phyloP scores from a whole-genome alignment of 92 coral and sea anemone genomes.

The Chrysogorgia sp. region DNA sequence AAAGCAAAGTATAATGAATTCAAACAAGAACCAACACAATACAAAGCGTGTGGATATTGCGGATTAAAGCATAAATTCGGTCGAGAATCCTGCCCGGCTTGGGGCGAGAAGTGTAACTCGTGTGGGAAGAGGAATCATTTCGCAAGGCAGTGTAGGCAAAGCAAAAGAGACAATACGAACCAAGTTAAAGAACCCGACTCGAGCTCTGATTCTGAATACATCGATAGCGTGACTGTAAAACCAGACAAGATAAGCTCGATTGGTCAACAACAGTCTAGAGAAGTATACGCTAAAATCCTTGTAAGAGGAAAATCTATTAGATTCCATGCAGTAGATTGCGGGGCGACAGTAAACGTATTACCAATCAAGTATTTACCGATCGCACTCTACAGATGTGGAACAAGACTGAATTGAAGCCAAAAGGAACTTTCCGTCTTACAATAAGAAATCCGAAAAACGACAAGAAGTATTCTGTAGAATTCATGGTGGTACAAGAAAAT shows the following conservation, averaged over 20 bases:
- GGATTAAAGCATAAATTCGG: neutral
- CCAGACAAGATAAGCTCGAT: slow-evolving; percentile 49
- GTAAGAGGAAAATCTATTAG: slow-evolving; percentile 24
- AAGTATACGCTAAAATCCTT: slow-evolving; percentile 54
- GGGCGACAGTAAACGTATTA: slow-evolving; percentile 56
- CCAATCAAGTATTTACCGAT: slow-evolving; percentile 29
- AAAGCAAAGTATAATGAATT: too few species aligned
- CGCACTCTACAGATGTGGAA: slow-evolving; percentile 64
- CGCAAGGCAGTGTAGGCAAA: slow-evolving; percentile 25
- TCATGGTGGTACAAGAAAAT: slow-evolving; percentile 49
- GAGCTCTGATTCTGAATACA: slow-evolving; percentile 36
- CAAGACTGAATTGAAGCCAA: slow-evolving; percentile 53
- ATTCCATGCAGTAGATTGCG: slow-evolving; percentile 68
- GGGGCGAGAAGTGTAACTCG: slow-evolving; percentile 48
- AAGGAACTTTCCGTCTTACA: slow-evolving; percentile 47
- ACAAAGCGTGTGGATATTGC: too few species aligned
- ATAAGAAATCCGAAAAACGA: slow-evolving; percentile 44
- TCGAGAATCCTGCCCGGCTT: slow-evolving; percentile 49
- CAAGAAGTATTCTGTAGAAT: slow-evolving; percentile 65
- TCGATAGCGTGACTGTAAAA: slow-evolving; percentile 42
- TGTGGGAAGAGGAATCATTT: slow-evolving; percentile 63
- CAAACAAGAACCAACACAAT: too few species aligned
- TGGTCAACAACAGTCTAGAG: slow-evolving; percentile 36
- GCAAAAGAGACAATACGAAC: slow-evolving; percentile 5
- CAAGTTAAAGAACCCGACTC: slow-evolving; percentile 21